Evolutionary conservation across 2,888 invertebrate species (phyloP), one percentile per base, ranked within the genome.

Genomic region (Chrysodeixis includens): DNA sequence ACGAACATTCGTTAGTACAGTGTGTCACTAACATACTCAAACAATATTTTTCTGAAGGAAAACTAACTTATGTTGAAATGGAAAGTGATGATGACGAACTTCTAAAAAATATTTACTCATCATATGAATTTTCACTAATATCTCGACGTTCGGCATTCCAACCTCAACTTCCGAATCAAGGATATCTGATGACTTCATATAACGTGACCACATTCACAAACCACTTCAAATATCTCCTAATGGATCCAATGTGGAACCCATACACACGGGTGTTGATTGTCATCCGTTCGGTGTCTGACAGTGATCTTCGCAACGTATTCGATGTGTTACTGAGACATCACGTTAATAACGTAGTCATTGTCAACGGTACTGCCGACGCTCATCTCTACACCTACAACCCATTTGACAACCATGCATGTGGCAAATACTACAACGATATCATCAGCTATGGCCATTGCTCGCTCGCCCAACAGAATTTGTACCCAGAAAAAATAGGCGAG

Each of bases 361-460:
- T 89, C 2, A 86, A 87, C 54, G 85, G 85, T 10, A 84, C 78
- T 0, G 40, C 52, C 0, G 76, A 86, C 2, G 76, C 80, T 8
- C 71, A 88, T 1, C 51, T 92, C 14, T 91, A 86, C 64, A 84
- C 89, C 0, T 92, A 91, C 69, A 88, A 92, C 70, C 89, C 92
- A 0, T 92, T 84, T 52, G 86, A 88, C 61, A 88, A 92, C 53
- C 88, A 83, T 56, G 86, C 85, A 0, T 93, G 93, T 57, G 93
- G 93, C n/a, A 86, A 83, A 61, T 83, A 85, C 49, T 92, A 87
- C 62, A 74, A 79, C 3, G 69, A 78, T 30, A 69, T 92, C 12
- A 86, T 87, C 20, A 65, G 77, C 32, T 76, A 82, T 3, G 93
- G 92, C 8, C 73, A 82, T 60, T 92, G 92, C 68, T 70, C 66